phyloP scores from a whole-genome alignment of 2,888 invertebrate species.

The Meiosimyza decipiens region DNA sequence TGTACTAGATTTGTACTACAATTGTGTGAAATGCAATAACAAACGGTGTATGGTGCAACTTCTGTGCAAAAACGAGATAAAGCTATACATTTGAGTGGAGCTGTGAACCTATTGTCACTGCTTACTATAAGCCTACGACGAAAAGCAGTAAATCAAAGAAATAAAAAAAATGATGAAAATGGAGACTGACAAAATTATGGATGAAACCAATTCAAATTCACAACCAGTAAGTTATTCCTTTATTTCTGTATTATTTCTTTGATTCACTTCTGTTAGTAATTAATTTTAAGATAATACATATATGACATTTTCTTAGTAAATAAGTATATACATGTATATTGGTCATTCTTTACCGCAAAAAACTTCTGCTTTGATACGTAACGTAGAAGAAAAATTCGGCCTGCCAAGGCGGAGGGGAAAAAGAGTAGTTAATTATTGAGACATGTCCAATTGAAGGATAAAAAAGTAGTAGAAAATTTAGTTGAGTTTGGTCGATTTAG shows the following conservation, averaged over 20 bases:
- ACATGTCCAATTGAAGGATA: no score
- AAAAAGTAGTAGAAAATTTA: no score
- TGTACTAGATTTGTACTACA: conserved; percentile 18
- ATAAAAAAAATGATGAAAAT: conserved; percentile 77
- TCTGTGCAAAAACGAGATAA: conserved; percentile 20
- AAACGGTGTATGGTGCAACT: not conserved
- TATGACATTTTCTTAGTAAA: no score
- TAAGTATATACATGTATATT: no score
- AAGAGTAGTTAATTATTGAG: no score
- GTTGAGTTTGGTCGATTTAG: no score
- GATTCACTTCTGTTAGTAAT: no score
- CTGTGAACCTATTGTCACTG: conserved; percentile 36
- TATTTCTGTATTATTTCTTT: not conserved
- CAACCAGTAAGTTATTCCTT: conserved; percentile 68
- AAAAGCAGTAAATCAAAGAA: conserved; percentile 30
- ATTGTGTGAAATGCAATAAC: conserved; percentile 25
- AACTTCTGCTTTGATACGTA: no score
- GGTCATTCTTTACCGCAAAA: no score
- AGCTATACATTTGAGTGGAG: conserved; percentile 25
- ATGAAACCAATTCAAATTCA: conserved; percentile 78
- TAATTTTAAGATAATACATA: no score
- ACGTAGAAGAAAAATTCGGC: no score
- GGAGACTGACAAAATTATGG: conserved; percentile 92
- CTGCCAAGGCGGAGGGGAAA: no score
- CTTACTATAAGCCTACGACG: conserved; percentile 29